Evolutionary conservation across 2,113 vertebrate genomes (phyloP).

Genomic region (Cygnus atratus): DNA sequence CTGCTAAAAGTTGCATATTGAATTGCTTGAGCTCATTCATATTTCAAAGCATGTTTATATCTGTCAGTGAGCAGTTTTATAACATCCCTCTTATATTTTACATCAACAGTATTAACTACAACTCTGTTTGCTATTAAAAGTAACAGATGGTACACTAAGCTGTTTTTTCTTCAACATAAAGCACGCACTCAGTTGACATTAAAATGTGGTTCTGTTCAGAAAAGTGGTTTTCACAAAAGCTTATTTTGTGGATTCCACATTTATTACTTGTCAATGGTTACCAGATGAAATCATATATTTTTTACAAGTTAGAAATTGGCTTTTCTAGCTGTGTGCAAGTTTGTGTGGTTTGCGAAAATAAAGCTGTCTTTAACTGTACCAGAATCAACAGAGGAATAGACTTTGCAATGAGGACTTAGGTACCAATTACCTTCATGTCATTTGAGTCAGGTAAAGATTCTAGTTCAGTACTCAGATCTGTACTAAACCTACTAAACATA

Average conservation of each 20-base stretch:
- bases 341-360: neutral
- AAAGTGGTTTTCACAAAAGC: neutral
- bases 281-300: neutral
- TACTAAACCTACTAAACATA: neutral
- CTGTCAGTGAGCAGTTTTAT: constrained; percentile 41
- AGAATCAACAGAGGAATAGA: neutral
- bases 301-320: neutral
- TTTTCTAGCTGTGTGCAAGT: neutral
- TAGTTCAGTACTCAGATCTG: neutral
- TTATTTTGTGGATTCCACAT: neutral
- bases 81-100: constrained; percentile 26
- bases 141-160: constrained; percentile 24
- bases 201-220: neutral
- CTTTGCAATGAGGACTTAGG: neutral
- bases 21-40: constrained; percentile 7
- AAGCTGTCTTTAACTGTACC: neutral
- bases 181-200: neutral
- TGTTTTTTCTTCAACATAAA: constrained; percentile 10
- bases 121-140: constrained; percentile 37
- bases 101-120: constrained; percentile 34
- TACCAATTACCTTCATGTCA: neutral
- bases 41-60: constrained; percentile 48
- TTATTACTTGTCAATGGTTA: neutral
- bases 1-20: neutral
- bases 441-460: neutral